phyloP scores from a whole-genome alignment of 30 jellyfish, hydroid and myxozoan species.

The Sanderia malayensis region DNA sequence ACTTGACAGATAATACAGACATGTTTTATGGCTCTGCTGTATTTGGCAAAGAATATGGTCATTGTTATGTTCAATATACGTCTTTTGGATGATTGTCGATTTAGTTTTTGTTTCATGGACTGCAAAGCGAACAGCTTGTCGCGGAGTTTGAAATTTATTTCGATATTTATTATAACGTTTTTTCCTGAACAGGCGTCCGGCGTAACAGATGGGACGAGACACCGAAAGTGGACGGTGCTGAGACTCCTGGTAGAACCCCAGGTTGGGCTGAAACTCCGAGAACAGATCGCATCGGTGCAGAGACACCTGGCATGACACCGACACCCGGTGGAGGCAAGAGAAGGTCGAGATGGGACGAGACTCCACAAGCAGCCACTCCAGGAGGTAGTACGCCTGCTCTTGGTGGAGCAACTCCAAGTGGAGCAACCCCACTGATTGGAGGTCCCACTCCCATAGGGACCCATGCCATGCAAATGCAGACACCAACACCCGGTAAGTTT shows the following conservation, averaged over 20 bases:
- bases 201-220: conserved; percentile 98
- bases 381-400: conserved; percentile 95
- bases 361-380: conserved; percentile 96
- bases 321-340: conserved; percentile 98
- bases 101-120: too few species aligned
- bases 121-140: too few species aligned
- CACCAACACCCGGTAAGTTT: conserved; percentile 98
- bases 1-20: too few species aligned
- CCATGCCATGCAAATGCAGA: conserved; percentile 97
- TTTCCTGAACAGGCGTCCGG: conserved; percentile 91
- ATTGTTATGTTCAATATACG: too few species aligned
- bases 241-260: conserved; percentile 99
- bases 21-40: too few species aligned
- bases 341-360: conserved; percentile 97
- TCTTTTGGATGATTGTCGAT: too few species aligned
- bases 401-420: conserved; percentile 79
- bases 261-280: conserved; percentile 99
- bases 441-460: conserved; percentile 98
- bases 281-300: conserved; percentile 94
- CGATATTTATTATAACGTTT: too few species aligned
- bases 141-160: too few species aligned
- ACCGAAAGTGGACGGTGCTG: conserved; percentile 85
- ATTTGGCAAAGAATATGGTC: too few species aligned
- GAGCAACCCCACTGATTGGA: conserved; percentile 76
- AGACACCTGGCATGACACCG: conserved; percentile 99